A percentile compares a stretch with the other conserved stretches of the same genome.
These are phyloP conservation scores for Eurois occulta DNA, from an alignment of 2,888 invertebrate species.

Conservation along the genomic window DNA sequence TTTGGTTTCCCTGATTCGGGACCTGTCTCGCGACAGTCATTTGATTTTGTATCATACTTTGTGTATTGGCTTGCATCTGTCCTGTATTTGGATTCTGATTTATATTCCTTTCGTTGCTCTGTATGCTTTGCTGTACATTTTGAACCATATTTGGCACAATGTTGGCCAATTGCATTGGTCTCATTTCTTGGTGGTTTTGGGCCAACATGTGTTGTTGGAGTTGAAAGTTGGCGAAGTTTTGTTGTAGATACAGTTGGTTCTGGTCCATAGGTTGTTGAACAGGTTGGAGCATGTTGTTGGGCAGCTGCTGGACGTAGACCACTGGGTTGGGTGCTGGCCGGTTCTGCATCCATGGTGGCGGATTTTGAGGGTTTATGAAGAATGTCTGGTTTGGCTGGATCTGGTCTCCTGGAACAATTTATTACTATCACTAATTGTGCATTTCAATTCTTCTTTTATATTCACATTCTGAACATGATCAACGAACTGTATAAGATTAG, in stretches of 20 bases:
- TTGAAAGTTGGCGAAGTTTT: conserved; percentile 80
- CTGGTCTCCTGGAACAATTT: conserved; percentile 81
- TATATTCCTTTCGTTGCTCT: conserved; percentile 59
- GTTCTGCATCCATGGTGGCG: conserved; percentile 87
- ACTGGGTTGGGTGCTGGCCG: conserved; percentile 79
- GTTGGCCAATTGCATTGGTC: conserved; percentile 71
- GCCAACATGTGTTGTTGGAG: conserved; percentile 79
- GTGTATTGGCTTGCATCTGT: conserved; percentile 61
- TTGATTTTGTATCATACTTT: conserved; percentile 64
- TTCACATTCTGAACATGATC: not conserved
- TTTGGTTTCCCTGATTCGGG: conserved; percentile 62
- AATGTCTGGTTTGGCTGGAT: conserved; percentile 82
- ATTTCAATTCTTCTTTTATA: not conserved
- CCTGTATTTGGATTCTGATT: conserved; percentile 60
- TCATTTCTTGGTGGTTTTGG: conserved; percentile 73
- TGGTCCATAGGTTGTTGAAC: conserved; percentile 81
- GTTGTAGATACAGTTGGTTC: conserved; percentile 82
- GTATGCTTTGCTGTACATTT: conserved; percentile 67
- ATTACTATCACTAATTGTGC: conserved; percentile 25
- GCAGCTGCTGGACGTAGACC: conserved; percentile 83
- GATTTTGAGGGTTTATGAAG: conserved; percentile 84
- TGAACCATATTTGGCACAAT: conserved; percentile 72
- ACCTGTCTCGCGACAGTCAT: conserved; percentile 58
- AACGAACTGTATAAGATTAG: not conserved
- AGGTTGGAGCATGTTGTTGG: conserved; percentile 79